These are phyloP conservation scores for Siniperca scherzeri DNA, from an alignment of 2,797 vertebrate species.

Conservation along the genomic window DNA sequence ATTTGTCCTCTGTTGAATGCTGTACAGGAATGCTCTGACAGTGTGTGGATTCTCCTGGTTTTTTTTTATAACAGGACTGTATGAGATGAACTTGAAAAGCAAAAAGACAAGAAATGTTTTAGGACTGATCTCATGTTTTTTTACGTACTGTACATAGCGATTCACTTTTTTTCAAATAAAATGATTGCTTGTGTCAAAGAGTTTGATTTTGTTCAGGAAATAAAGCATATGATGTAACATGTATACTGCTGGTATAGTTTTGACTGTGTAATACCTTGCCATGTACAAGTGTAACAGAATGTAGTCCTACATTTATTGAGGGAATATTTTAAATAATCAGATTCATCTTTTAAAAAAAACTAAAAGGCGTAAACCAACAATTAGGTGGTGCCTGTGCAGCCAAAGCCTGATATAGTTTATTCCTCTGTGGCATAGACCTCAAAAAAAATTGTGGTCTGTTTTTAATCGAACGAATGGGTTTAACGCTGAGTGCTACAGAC, in stretches of 20 bases:
- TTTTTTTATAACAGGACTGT: slow-evolving; percentile 60
- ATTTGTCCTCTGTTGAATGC: slow-evolving; percentile 68
- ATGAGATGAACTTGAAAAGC: slow-evolving; percentile 67
- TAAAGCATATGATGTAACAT: background rate
- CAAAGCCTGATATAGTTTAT: background rate
- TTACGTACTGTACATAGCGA: slow-evolving; percentile 85
- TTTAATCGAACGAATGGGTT: background rate
- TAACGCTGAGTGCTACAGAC: background rate
- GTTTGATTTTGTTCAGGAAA: slow-evolving; percentile 42
- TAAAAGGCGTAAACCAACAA: background rate
- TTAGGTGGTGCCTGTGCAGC: too few relatives aligned
- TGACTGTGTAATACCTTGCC: background rate
- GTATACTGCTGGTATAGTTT: background rate
- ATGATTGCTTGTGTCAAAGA: slow-evolving; percentile 78
- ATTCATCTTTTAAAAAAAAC: background rate
- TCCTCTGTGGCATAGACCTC: background rate
- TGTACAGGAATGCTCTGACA: slow-evolving; percentile 73
- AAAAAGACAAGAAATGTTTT: slow-evolving; percentile 68
- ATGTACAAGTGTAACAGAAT: background rate
- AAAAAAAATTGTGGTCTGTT: background rate
- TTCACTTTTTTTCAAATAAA: slow-evolving; percentile 86
- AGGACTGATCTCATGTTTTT: slow-evolving; percentile 79
- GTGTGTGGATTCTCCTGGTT: slow-evolving; percentile 56
- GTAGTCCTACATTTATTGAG: background rate
- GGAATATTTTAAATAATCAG: background rate